These are phyloP conservation scores for Phalera bucephala DNA, from an alignment of 2,888 invertebrate species.

Conservation along the genomic window DNA sequence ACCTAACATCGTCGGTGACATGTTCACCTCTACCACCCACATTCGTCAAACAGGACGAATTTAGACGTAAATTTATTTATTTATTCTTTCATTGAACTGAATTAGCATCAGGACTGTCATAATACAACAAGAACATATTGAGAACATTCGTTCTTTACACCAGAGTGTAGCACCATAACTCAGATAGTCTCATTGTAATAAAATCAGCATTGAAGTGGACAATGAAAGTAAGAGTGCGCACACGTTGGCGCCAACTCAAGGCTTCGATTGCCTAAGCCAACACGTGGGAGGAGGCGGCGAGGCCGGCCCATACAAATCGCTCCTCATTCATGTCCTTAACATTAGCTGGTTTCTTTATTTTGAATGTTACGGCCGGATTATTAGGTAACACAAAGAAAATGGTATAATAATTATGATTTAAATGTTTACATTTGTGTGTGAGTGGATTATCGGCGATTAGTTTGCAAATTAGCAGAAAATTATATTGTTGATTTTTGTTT, in stretches of 20 bases:
- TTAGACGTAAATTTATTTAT: too few species aligned
- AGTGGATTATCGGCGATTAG: too few species aligned
- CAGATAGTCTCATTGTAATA: slow-evolving; percentile 57
- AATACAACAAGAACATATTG: too few species aligned
- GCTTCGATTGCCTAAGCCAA: slow-evolving; percentile 60
- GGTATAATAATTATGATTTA: background rate
- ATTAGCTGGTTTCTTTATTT: slow-evolving; percentile 16
- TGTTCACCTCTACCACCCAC: too few species aligned
- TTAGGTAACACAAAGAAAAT: background rate
- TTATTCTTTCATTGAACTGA: too few species aligned
- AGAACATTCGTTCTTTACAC: too few species aligned
- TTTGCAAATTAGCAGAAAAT: too few species aligned
- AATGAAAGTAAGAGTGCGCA: slow-evolving; percentile 68
- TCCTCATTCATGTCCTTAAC: slow-evolving; percentile 29
- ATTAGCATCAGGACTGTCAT: too few species aligned
- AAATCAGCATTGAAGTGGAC: slow-evolving; percentile 58
- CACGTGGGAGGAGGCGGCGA: slow-evolving; percentile 66
- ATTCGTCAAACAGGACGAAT: too few species aligned
- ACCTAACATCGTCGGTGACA: too few species aligned
- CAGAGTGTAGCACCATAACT: slow-evolving; percentile 29
- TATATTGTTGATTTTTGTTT: too few species aligned
- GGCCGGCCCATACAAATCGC: slow-evolving; percentile 31
- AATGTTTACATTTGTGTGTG: background rate
- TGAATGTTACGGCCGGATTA: slow-evolving; percentile 1
- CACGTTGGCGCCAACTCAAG: slow-evolving; percentile 69